phyloP scores from a whole-genome alignment of 2,797 vertebrate species.

The Oryzias sinensis region DNA sequence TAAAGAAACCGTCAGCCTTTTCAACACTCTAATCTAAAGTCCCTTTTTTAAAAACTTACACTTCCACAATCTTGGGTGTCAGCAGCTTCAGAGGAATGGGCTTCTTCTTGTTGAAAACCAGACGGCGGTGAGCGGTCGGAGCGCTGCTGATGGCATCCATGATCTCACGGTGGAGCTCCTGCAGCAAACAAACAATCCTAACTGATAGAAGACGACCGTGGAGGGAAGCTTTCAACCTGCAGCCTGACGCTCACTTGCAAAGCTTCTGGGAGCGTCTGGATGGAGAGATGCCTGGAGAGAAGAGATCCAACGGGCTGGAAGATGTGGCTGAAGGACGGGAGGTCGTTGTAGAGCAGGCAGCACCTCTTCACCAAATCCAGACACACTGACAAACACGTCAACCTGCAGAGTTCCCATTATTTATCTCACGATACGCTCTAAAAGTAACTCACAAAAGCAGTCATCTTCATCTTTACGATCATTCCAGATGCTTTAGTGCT shows the following conservation, averaged over 20 bases:
- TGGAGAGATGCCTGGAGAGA: slow-evolving; percentile 75
- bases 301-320: slow-evolving; percentile 78
- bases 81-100: slow-evolving; percentile 89
- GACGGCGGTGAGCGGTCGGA: slow-evolving; percentile 50
- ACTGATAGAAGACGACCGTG: background rate
- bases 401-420: slow-evolving; percentile 65
- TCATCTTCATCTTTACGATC: too few relatives aligned
- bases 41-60: slow-evolving; percentile 77
- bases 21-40: background rate
- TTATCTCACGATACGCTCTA: too few relatives aligned
- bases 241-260: slow-evolving; percentile 79
- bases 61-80: slow-evolving; percentile 91
- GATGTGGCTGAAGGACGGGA: slow-evolving; percentile 79
- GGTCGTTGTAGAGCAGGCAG: slow-evolving; percentile 75
- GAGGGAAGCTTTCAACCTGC: fast-evolving
- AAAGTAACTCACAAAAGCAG: too few relatives aligned
- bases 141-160: slow-evolving; percentile 70
- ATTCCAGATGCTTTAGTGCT: too few relatives aligned
- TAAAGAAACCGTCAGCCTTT: background rate
- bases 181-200: slow-evolving; percentile 12
- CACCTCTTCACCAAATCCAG: slow-evolving; percentile 85
- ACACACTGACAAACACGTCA: slow-evolving; percentile 82
- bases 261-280: slow-evolving; percentile 66
- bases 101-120: slow-evolving; percentile 90
- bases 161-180: slow-evolving; percentile 80